Evolutionary conservation across 30 jellyfish, hydroid and myxozoan genomes (phyloP).

Genomic region (Euphysa ruthae): DNA sequence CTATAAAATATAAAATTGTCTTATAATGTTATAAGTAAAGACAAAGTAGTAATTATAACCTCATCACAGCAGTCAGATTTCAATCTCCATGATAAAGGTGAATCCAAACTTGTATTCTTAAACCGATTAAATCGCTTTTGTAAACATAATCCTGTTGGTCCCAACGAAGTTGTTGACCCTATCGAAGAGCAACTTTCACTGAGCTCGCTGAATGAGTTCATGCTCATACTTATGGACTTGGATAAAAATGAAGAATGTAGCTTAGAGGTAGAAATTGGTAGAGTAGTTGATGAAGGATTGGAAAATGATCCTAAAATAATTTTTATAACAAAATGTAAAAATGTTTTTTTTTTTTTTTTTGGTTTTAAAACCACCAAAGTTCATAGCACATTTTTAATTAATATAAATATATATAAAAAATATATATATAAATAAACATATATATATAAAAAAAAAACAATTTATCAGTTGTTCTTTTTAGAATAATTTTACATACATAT

Average conservation of each 20-base stretch:
- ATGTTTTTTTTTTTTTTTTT: neutral
- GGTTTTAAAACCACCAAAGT: neutral
- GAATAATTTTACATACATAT: no score
- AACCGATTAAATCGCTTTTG: slow-evolving; percentile 68
- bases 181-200: slow-evolving; percentile 1
- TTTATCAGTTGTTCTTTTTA: no score
- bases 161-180: slow-evolving; percentile 23
- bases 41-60: slow-evolving; percentile 14
- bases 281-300: neutral
- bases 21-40: neutral
- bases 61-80: slow-evolving; percentile 56
- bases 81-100: slow-evolving; percentile 48
- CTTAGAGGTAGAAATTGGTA: neutral
- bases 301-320: slow-evolving; percentile 16
- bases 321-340: neutral
- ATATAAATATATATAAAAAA: neutral
- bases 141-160: slow-evolving; percentile 70
- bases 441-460: neutral
- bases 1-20: neutral
- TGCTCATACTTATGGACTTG: neutral
- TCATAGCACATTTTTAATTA: neutral
- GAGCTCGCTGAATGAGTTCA: neutral
- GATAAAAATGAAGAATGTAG: neutral
- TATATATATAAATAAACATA: neutral
- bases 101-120: slow-evolving; percentile 69